Evolutionary conservation across 1,140 invertebrate genomes (phyloP).

Genomic region (Drosophila nigrodunni): DNA sequence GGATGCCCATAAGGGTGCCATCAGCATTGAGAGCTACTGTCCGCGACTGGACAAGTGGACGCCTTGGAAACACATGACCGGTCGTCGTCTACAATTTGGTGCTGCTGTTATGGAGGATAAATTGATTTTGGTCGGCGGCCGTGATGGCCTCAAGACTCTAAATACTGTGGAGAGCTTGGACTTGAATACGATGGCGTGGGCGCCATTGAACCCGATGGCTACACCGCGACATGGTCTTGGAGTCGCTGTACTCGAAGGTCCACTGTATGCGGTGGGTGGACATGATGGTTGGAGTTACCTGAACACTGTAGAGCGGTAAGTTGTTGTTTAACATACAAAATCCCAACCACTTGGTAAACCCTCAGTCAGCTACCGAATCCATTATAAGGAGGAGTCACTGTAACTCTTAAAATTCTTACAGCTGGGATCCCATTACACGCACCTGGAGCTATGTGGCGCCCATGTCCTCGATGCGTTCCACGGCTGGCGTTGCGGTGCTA

Average conservation of each 20-base stretch:
- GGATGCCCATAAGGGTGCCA: slow-evolving; percentile 94
- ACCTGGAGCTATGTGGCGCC: slow-evolving; percentile 95
- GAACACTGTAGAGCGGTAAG: slow-evolving; percentile 93
- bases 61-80: slow-evolving; percentile 91
- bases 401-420: slow-evolving; percentile 47
- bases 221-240: slow-evolving; percentile 96
- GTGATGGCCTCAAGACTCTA: slow-evolving; percentile 97
- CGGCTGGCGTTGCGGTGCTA: slow-evolving; percentile 95
- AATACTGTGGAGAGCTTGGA: slow-evolving; percentile 94
- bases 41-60: slow-evolving; percentile 93
- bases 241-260: slow-evolving; percentile 94
- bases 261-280: slow-evolving; percentile 97
- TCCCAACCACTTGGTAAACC: not conserved
- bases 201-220: slow-evolving; percentile 93
- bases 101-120: slow-evolving; percentile 94
- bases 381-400: not conserved
- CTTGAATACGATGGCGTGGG: slow-evolving; percentile 92
- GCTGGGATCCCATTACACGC: slow-evolving; percentile 94
- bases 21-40: slow-evolving; percentile 95
- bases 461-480: slow-evolving; percentile 94
- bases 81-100: slow-evolving; percentile 94
- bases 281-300: slow-evolving; percentile 98
- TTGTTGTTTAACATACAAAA: not conserved
- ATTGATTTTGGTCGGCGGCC: slow-evolving; percentile 92
- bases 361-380: no score